Evolutionary conservation across 1,140 invertebrate species (phyloP).

Genomic region (Drosophila parvula): DNA sequence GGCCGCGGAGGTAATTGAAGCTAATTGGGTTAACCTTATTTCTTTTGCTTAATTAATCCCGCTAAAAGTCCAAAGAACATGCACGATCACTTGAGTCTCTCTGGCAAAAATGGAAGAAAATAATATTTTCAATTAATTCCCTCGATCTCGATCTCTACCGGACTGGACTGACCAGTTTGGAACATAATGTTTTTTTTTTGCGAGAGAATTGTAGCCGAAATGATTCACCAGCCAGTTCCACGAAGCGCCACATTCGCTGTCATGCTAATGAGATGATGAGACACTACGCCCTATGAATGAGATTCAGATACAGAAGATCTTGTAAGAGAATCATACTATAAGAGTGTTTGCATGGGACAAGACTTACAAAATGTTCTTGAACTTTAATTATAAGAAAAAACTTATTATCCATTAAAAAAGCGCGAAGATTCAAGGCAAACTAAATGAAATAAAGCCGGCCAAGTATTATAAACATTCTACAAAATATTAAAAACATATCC

Average conservation of each 20-base stretch:
- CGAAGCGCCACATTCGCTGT: conserved; percentile 40
- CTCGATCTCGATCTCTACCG: conserved; percentile 1
- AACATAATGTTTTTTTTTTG: conserved; percentile 1
- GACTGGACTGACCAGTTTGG: conserved; percentile 62
- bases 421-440: neutral
- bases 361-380: neutral
- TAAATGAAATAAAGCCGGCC: neutral
- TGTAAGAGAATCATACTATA: neutral
- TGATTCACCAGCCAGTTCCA: conserved; percentile 47
- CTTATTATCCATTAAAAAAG: neutral
- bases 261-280: conserved; percentile 51
- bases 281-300: conserved; percentile 17
- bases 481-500: too few relatives aligned
- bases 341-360: neutral
- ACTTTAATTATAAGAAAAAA: neutral
- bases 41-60: conserved; percentile 59
- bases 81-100: conserved; percentile 37
- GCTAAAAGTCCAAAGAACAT: conserved; percentile 24
- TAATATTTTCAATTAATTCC: conserved; percentile 28
- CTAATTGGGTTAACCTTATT: conserved; percentile 75
- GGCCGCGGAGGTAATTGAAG: conserved; percentile 61
- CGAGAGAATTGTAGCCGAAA: conserved; percentile 18
- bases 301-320: conserved; percentile 7
- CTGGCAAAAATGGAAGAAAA: conserved; percentile 30
- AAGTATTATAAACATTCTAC: neutral